These are phyloP conservation scores for Gymnogyps californianus DNA, from an alignment of 2,113 vertebrate genomes.

Conservation along the genomic window DNA sequence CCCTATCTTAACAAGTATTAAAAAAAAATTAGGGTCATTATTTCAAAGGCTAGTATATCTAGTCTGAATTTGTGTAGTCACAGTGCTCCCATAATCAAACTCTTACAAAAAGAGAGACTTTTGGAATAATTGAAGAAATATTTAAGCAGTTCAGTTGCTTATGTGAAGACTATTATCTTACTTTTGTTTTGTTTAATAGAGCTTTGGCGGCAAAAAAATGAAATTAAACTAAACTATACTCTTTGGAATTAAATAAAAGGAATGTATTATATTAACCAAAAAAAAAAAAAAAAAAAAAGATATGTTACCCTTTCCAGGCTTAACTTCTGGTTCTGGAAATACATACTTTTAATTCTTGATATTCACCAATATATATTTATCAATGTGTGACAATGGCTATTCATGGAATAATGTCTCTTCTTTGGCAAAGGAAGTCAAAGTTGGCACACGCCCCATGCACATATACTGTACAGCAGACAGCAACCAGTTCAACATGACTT, in stretches of 20 bases:
- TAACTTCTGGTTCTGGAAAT: not conserved
- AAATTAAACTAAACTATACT: not conserved
- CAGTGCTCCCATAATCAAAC: not conserved
- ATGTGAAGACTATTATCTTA: not conserved
- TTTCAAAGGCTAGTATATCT: conserved; percentile 3
- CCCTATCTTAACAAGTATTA: not conserved
- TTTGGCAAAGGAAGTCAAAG: not conserved
- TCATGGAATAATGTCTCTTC: not conserved
- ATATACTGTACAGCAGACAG: not conserved
- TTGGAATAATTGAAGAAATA: not conserved
- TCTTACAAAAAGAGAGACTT: not conserved
- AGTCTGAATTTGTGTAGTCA: not conserved
- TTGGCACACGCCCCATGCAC: not conserved
- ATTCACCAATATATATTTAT: not conserved
- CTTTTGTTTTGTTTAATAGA: conserved; percentile 22
- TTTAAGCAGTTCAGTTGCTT: not conserved
- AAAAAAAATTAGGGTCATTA: not conserved
- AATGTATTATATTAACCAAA: not conserved
- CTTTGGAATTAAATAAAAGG: conserved; percentile 36
- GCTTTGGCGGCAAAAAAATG: not conserved
- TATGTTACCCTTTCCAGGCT: not conserved
- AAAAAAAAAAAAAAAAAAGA: not conserved
- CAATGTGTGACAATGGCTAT: not conserved
- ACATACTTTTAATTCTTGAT: not conserved
- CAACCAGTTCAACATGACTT: not conserved